Base-by-base conservation (phyloP, 1,140 invertebrate species). In the Trichogramma pretiosum region DNA sequence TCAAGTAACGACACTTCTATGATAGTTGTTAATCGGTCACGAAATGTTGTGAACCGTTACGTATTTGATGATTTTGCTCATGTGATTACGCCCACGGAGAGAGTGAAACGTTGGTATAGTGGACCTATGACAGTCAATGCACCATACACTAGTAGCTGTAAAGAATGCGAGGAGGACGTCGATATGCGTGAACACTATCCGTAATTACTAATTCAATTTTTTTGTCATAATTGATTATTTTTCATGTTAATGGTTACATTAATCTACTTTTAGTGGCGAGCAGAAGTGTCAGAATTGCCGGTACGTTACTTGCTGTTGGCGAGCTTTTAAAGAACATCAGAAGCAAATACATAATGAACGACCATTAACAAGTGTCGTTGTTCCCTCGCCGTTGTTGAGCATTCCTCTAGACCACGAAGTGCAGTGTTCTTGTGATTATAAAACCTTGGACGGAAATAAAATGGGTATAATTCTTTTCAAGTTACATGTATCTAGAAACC, bases 351-450 rank as follows among this genome's bases (percentile, higher is more conserved):
- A 63, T 57, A 75, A 71, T 57, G 75, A 75, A 63, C 67, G 66
- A 55, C 76, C 57, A 55, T 72, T 70, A 74, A 78, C 68, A 65
- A 77, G 68, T 67, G 68, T 56, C 41, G 66, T 72, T 42, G 67
- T 64, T 57, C 75, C 62, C 55, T 75, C 61, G 54, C 76, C 70
- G 11, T 55, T 72, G 0, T 61, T 70, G 5, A 70, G 65, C 51
- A 65, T 70, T 16, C 67, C 67, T 38, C 69, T 84, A 44, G 72
- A 77, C 21, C 74, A 73, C 49, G 69, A 72, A 58, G 73, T 88
- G 71, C 75, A 81, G 60, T 90, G 87, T 63, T 74, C 81, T 18
- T 89, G 87, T 65, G 84, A 83, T 9, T 87, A 81, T 62, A 69
- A 65, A 32, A 80, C 79, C n/a, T 62, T 62, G 32, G 78, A 85